Base-by-base conservation (phyloP, 2,888 invertebrate genomes). In the Tricholauxania praeusta region DNA sequence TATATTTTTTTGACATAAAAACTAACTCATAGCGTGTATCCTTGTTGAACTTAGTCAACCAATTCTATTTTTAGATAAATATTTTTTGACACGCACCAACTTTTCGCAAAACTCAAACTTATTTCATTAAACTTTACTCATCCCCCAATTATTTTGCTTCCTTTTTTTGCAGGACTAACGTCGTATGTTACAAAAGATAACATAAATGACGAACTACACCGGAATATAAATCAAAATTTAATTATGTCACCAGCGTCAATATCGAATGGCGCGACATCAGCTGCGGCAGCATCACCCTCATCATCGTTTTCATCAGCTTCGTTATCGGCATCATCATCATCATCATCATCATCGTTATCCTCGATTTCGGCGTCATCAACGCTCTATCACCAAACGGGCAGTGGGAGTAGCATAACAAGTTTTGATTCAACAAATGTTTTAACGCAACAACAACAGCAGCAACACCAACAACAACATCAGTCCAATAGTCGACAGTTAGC, bases 201-300 rank as follows among this genome's bases (percentile, higher is more conserved):
- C 74, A 78, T 76, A 71, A 81, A 74, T 76, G 80, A 79, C 80
- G 80, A 81, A 79, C 79, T 82, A 78, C 80, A 81, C 76, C 79
- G 82, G 77, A 82, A 83, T 80, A 83, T 85, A 81, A 84, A 86
- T 85, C 84, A 87, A 84, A 86, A 85, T 84, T 83, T 85, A 82
- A 85, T 85, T 85, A 83, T 85, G 82, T 83, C 84, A 78, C 81
- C 73, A 6, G 15, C 62, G 19, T 55, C 64, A 15, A 14, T 57
- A n/a, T 28, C 70, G 57, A 49, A 19, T 47, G 47, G 49, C n/a
- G 32, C 62, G 2, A 14, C 57, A 19, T 22, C 57, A 12, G 22
- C 57, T n/a, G 22, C n/a, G 15, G n/a, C 63, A 32, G n/a, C 65
- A 59, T 28, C 62, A 63, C 32, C n/a, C 14, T 63, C 63, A 17